phyloP scores from a whole-genome alignment of 2,888 invertebrate species.

The Bellardia bayeri region DNA sequence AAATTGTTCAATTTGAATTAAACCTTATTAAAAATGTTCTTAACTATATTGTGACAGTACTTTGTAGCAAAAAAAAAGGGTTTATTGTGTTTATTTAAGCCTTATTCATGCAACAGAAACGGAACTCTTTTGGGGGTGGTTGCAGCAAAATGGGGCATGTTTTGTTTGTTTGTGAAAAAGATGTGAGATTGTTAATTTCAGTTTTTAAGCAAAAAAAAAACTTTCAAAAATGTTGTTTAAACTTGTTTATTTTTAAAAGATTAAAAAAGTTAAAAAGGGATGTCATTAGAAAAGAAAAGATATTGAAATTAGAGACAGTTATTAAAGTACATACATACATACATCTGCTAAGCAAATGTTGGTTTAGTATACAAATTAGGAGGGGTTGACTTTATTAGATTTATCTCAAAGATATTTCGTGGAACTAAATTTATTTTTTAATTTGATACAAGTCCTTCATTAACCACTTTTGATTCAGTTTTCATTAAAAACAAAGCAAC shows the following conservation, averaged over 20 bases:
- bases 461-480: background rate
- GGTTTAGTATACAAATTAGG: background rate
- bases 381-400: constrained; percentile 1
- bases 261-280: constrained; percentile 46
- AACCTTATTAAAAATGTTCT: constrained; percentile 51
- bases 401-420: background rate
- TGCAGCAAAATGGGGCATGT: constrained; percentile 34
- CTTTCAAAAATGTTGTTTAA: constrained; percentile 47
- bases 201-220: constrained; percentile 13
- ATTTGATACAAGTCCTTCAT: background rate
- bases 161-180: constrained; percentile 47
- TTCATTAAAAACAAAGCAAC: background rate
- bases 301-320: constrained; percentile 6
- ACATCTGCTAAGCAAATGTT: constrained; percentile 8
- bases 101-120: constrained; percentile 39
- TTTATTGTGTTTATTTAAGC: constrained; percentile 64
- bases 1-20: constrained; percentile 67
- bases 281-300: constrained; percentile 29
- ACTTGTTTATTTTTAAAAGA: constrained; percentile 59
- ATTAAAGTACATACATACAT: background rate
- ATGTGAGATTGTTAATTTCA: constrained; percentile 56
- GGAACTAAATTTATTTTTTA: background rate
- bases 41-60: constrained; percentile 27
- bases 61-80: constrained; percentile 17
- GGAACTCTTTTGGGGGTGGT: constrained; percentile 47